These are phyloP conservation scores for Myocastor coypus DNA, from an alignment of 2,113 vertebrate species.

Conservation along the genomic window DNA sequence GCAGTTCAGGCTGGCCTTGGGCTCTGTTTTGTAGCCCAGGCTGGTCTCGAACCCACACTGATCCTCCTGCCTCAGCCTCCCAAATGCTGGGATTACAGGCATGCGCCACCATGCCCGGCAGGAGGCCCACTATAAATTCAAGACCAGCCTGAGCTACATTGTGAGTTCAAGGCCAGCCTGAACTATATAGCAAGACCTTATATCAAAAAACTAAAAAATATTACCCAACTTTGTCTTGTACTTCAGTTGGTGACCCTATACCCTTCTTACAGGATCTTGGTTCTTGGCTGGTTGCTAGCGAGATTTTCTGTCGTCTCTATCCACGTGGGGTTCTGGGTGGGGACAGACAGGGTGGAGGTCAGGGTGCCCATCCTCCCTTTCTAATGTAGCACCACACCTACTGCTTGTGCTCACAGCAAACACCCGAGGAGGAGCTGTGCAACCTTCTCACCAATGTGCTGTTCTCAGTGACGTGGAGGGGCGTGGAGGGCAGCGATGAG, in stretches of 20 bases:
- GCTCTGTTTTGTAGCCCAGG: no score
- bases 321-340: background rate
- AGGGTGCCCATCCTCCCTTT: no score
- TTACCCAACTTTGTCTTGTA: background rate
- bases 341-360: background rate
- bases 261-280: background rate
- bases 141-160: background rate
- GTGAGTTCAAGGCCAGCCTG: background rate
- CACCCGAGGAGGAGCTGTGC: constrained; percentile 96
- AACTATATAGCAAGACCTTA: background rate
- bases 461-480: constrained; percentile 95
- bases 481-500: constrained; percentile 92
- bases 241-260: background rate
- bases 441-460: constrained; percentile 97
- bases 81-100: no score
- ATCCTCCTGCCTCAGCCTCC: no score
- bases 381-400: background rate
- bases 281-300: background rate
- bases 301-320: background rate
- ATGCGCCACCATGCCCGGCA: no score
- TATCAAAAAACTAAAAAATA: background rate
- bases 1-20: no score
- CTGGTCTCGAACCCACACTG: no score
- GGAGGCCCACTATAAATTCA: background rate
- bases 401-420: constrained; percentile 88